Conservation (phyloP, 2,888 invertebrate genomes). For the Pherbina coryleti region DNA sequence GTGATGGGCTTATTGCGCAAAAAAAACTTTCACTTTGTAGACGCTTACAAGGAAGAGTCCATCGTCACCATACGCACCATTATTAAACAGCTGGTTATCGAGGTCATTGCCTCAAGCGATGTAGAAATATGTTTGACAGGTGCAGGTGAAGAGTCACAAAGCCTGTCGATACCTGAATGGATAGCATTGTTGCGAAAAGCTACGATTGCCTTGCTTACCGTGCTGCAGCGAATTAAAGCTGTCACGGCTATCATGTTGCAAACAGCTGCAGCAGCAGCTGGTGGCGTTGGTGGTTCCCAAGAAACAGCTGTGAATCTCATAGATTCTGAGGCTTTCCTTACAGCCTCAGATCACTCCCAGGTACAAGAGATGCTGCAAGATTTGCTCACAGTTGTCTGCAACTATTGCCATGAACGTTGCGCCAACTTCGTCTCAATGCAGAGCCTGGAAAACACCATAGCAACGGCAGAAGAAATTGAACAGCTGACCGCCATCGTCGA, state of each 20-base stretch:
- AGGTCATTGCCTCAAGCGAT: slow-evolving; percentile 75
- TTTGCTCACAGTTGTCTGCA: slow-evolving; percentile 85
- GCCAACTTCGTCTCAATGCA: slow-evolving; percentile 88
- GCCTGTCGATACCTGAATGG: slow-evolving; percentile 78
- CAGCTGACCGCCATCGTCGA: slow-evolving; percentile 83
- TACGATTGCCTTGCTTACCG: slow-evolving; percentile 75
- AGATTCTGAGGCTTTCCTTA: slow-evolving; percentile 79
- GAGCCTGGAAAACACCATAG: slow-evolving; percentile 77
- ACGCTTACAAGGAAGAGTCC: slow-evolving; percentile 88
- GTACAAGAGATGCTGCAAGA: slow-evolving; percentile 81
- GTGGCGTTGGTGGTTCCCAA: slow-evolving; percentile 63
- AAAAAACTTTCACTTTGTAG: slow-evolving; percentile 89
- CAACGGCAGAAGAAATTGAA: slow-evolving; percentile 82
- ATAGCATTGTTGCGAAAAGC: slow-evolving; percentile 77
- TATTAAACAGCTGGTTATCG: slow-evolving; percentile 90
- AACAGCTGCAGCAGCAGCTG: slow-evolving; percentile 78
- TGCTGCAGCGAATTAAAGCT: slow-evolving; percentile 81
- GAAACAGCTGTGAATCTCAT: slow-evolving; percentile 71
- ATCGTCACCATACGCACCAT: slow-evolving; percentile 89
- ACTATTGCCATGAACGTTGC: slow-evolving; percentile 92
- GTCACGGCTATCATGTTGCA: slow-evolving; percentile 83
- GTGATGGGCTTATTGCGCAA: slow-evolving; percentile 91
- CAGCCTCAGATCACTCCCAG: slow-evolving; percentile 77
- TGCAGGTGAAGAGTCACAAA: slow-evolving; percentile 70
- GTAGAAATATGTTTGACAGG: slow-evolving; percentile 73